Conservation (phyloP, 2,797 vertebrate species). For the Squalus acanthias region DNA sequence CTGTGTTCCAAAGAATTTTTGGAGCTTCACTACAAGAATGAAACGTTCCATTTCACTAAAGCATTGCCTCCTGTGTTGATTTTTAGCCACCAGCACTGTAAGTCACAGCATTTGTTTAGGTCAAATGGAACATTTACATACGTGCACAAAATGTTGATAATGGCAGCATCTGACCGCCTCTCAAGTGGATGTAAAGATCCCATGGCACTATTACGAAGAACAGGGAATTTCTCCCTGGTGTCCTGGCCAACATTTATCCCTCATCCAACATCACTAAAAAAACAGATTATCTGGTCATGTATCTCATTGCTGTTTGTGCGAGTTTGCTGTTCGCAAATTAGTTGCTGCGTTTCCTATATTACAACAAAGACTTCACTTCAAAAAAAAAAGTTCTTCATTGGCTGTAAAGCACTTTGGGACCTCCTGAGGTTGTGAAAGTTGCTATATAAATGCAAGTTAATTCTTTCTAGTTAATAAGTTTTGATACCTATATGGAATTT, state of each 20-base stretch:
- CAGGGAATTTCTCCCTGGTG: too few relatives aligned
- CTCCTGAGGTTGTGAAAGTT: too few relatives aligned
- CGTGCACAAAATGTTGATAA: neutral
- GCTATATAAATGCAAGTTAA: neutral
- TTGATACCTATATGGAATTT: neutral
- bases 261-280: too few relatives aligned
- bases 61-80: neutral
- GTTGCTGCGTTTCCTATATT: too few relatives aligned
- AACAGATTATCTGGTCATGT: too few relatives aligned
- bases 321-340: too few relatives aligned
- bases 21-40: neutral
- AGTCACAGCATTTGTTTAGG: neutral
- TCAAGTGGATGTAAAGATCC: too few relatives aligned
- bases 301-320: too few relatives aligned
- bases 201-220: too few relatives aligned
- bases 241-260: too few relatives aligned
- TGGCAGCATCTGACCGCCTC: neutral
- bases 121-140: neutral
- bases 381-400: too few relatives aligned
- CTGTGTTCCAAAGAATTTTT: neutral
- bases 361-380: too few relatives aligned
- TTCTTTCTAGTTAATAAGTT: neutral
- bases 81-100: neutral
- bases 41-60: neutral
- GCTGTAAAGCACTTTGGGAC: neutral